Evolutionary conservation across 2,888 invertebrate species (phyloP).

Genomic region (Tetragonula carbonaria): DNA sequence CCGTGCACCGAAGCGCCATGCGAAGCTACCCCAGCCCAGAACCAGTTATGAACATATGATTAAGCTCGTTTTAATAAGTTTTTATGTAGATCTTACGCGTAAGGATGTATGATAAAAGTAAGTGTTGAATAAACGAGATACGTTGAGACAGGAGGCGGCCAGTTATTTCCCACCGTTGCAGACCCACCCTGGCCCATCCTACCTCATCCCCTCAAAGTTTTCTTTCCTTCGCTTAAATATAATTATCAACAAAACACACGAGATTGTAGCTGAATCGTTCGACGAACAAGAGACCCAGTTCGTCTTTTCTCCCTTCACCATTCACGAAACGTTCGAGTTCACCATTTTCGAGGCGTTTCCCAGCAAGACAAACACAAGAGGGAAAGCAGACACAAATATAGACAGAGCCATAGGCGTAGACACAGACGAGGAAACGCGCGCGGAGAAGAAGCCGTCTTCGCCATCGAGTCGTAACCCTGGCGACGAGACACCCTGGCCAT

Average conservation of each 20-base stretch:
- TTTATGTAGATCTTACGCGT: conserved; percentile 81
- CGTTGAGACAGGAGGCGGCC: conserved; percentile 69
- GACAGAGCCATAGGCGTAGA: conserved; percentile 38
- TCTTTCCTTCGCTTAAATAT: not conserved
- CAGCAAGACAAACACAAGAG: conserved; percentile 43
- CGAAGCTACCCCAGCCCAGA: conserved; percentile 75
- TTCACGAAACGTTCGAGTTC: conserved; percentile 5
- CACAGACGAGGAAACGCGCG: conserved; percentile 11
- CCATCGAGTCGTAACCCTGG: conserved; percentile 77
- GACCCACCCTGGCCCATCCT: not conserved
- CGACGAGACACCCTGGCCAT: conserved; percentile 74
- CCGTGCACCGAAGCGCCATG: conserved; percentile 69
- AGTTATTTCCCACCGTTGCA: conserved; percentile 39
- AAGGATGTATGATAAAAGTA: conserved; percentile 80
- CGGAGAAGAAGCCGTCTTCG: conserved; percentile 57
- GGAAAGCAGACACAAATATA: conserved; percentile 32
- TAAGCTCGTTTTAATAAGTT: conserved; percentile 82
- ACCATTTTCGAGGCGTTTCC: conserved; percentile 49
- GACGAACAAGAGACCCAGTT: too few relatives aligned
- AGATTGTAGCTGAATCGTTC: not conserved
- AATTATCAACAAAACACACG: not conserved
- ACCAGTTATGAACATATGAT: conserved; percentile 77
- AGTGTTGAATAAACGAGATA: conserved; percentile 81
- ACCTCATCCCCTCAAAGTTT: not conserved
- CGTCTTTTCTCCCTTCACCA: not conserved